Percentiles rank a stretch among this genome's conserved stretches.
Conservation (phyloP, 2,113 vertebrate species). For the Austrofundulus limnaeus region DNA sequence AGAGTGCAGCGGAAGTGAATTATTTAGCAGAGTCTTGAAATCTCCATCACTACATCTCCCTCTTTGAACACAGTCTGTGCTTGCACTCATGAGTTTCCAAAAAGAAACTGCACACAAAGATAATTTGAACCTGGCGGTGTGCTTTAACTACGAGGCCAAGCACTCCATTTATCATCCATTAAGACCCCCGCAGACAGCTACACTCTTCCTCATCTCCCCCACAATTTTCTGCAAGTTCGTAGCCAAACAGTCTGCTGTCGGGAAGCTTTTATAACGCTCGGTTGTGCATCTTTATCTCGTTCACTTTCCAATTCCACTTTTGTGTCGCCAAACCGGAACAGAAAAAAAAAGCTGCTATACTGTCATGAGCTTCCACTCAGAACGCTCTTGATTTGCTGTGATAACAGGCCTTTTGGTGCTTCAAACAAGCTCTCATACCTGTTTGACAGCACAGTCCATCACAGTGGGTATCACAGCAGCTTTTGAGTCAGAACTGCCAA, state of each 20-base stretch:
- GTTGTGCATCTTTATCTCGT: conserved; percentile 34
- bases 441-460: conserved; percentile 15
- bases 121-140: conserved; percentile 40
- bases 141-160: conserved; percentile 46
- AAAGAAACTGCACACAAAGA: conserved; percentile 6
- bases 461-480: background rate
- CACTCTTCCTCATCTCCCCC: conserved; percentile 8
- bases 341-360: conserved; percentile 35
- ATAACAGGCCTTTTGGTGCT: conserved; percentile 33
- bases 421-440: conserved; percentile 28
- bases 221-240: conserved; percentile 11
- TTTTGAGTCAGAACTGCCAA: conserved; percentile 21
- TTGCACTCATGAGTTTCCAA: conserved; percentile 3
- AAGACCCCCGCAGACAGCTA: conserved; percentile 37
- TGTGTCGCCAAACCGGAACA: conserved; percentile 41
- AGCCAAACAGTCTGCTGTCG: conserved; percentile 25
- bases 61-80: conserved; percentile 24
- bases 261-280: conserved; percentile 40
- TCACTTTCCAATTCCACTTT: conserved; percentile 41
- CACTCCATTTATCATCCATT: conserved; percentile 63
- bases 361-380: conserved; percentile 29
- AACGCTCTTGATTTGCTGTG: conserved; percentile 25
- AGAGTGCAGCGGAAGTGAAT: conserved; percentile 66
- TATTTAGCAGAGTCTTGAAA: conserved; percentile 69
- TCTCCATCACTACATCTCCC: conserved; percentile 53